Evolutionary conservation across 2,113 vertebrate species (phyloP).

Genomic region (Emydura subglobosa): DNA sequence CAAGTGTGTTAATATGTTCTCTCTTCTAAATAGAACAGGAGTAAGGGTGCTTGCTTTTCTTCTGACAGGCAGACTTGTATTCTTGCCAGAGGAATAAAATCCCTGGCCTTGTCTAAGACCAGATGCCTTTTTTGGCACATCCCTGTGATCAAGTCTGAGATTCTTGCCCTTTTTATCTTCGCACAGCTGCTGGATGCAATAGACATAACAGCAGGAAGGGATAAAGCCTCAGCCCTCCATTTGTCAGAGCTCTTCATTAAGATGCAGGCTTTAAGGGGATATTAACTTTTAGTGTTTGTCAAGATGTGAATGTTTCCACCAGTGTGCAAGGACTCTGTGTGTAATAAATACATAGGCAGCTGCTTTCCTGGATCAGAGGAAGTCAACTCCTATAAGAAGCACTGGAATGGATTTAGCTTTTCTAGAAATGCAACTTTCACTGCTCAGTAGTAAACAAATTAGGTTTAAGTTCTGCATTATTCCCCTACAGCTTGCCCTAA

Average conservation of each 20-base stretch:
- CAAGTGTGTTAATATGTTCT: rapidly evolving
- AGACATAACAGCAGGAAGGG: rapidly evolving
- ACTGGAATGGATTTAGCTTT: not conserved
- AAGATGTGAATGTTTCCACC: not conserved
- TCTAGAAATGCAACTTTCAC: not conserved
- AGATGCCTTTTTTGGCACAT: rapidly evolving
- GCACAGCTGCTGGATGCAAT: not conserved
- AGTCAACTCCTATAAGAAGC: not conserved
- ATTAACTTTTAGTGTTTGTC: not conserved
- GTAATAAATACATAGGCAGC: not conserved
- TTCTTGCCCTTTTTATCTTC: not conserved
- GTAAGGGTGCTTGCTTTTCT: rapidly evolving
- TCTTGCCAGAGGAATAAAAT: not conserved
- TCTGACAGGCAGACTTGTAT: rapidly evolving
- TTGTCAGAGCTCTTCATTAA: not conserved
- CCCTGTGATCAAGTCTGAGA: not conserved
- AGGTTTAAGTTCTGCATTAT: not conserved
- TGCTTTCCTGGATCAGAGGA: too few relatives aligned
- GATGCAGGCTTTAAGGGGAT: not conserved
- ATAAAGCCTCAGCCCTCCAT: not conserved
- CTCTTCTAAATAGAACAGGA: not conserved
- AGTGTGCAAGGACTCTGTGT: not conserved
- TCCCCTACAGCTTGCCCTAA: not conserved
- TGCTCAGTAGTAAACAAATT: not conserved
- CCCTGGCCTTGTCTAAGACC: rapidly evolving